Evolutionary conservation across 2,888 invertebrate species (phyloP).

Genomic region (Drosophila gaucha): DNA sequence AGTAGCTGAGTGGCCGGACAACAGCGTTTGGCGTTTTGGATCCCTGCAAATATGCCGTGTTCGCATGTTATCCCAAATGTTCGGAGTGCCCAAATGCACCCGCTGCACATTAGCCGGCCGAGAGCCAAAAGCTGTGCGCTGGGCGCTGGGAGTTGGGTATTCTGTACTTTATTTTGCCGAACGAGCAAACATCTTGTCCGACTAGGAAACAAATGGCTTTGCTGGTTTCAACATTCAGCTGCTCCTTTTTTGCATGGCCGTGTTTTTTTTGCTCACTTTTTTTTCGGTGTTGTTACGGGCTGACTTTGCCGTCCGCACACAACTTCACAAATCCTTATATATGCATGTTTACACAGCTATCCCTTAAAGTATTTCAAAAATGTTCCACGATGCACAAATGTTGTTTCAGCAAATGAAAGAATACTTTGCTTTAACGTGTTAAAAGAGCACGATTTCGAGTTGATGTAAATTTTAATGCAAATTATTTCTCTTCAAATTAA

Average conservation of each 20-base stretch:
- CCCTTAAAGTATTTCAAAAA: constrained; percentile 29
- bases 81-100: constrained; percentile 65
- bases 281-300: constrained; percentile 34
- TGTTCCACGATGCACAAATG: constrained; percentile 25
- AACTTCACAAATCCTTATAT: constrained; percentile 58
- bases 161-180: constrained; percentile 82
- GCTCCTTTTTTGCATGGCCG: constrained; percentile 50
- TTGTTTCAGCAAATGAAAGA: constrained; percentile 15
- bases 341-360: constrained; percentile 18
- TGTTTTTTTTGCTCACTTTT: constrained; percentile 1
- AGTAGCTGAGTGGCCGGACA: constrained; percentile 68
- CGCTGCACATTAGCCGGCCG: constrained; percentile 45
- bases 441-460: not conserved
- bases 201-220: constrained; percentile 84
- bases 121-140: not conserved
- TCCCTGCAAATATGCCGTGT: constrained; percentile 78
- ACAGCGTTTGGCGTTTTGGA: constrained; percentile 79
- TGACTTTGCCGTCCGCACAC: constrained; percentile 35
- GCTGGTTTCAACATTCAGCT: constrained; percentile 80
- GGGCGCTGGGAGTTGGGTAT: constrained; percentile 34
- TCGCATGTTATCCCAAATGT: constrained; percentile 81
- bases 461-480: not conserved
- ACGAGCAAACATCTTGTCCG: constrained; percentile 83
- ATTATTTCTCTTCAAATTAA: not conserved
- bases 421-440: constrained; percentile 6